Base-by-base conservation (phyloP, 2,797 vertebrate genomes). In the Danio aesculapii region DNA sequence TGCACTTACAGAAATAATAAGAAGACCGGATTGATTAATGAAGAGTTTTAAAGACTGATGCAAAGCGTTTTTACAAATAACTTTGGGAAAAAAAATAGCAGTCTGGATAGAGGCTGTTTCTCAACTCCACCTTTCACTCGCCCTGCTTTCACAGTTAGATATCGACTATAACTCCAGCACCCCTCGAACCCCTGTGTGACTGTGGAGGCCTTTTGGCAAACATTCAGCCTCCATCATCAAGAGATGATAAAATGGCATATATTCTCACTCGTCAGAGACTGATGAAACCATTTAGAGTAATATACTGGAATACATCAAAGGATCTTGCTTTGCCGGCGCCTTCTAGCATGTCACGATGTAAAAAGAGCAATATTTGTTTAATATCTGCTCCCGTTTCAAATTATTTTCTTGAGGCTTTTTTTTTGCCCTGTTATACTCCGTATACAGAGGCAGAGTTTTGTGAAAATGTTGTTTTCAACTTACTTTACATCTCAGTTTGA, bases 11-110 rank as follows among this genome's bases (percentile, higher is more conserved):
- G 91, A 94, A 93, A 93, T 92, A 94, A 94, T 95, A 92, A 94
- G 93, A 92, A 90, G 88, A 86, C 87, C 86, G 91, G 90, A 93
- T 93, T 94, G 93, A 94, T 95, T 94, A 94, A 94, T 94, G 94
- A 91, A 93, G 92, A 95, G 92, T 94, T 94, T 94, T 94, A 94
- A 91, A 92, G 93, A 92, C 92, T 91, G 93, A 94, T 92, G 93
- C 91, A 89, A 90, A 88, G 91, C 91, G 84, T 89, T 92, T 89
- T 92, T 92, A 91, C 92, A 93, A 94, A 93, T 91, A 93, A 92
- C 91, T 90, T 87, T 85, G 86, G 88, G 88, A 88, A 30, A 30
- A 30, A 30, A 90, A 89, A 89, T 87, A 84, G 89, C 75, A 89
- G 86, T 49, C 77, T 85, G 77, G 53, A 73, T 77, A 71, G 69